A percentile compares a stretch with the other conserved stretches of the same genome.
Evolutionary conservation across 1,140 invertebrate genomes (phyloP).

Genomic region (Drosophila teissieri): DNA sequence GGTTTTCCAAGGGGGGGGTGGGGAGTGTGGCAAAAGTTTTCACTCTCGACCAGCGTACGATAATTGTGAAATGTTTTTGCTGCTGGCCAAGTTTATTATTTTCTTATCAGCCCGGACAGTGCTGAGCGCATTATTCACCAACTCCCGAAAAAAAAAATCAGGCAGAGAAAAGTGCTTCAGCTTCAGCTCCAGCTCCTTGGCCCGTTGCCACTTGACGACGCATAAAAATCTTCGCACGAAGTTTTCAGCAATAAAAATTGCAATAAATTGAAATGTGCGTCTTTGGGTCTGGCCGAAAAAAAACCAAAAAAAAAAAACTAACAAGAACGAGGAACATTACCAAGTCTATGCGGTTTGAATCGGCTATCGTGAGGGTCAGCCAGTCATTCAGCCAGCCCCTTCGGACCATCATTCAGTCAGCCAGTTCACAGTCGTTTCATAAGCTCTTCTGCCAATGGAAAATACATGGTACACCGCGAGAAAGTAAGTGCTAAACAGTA

Average conservation of each 20-base stretch:
- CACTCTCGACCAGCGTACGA: constrained; percentile 26
- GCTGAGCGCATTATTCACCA: constrained; percentile 32
- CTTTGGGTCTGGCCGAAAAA: constrained; percentile 51
- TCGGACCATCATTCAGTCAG: not conserved
- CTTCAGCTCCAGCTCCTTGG: not conserved
- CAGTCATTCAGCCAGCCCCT: constrained; percentile 44
- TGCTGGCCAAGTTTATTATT: constrained; percentile 69
- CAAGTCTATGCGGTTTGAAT: constrained; percentile 51
- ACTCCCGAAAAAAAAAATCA: not conserved
- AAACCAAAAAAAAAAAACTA: constrained; percentile 31
- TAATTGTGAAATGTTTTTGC: constrained; percentile 75
- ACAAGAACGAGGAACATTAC: constrained; percentile 41
- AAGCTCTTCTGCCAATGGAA: constrained; percentile 55
- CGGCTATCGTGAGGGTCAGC: constrained; percentile 41
- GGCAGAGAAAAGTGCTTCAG: not conserved
- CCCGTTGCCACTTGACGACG: constrained; percentile 64
- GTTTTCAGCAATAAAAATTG: constrained; percentile 71
- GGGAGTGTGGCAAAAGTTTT: constrained; percentile 38
- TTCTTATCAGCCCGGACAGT: constrained; percentile 60
- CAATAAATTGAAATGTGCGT: constrained; percentile 76
- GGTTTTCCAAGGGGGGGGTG: not conserved
- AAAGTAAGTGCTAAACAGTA: not conserved
- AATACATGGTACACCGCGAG: not conserved
- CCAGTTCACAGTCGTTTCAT: constrained; percentile 46
- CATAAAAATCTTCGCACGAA: constrained; percentile 67